Evolutionary conservation across 2,797 vertebrate species (phyloP).

Genomic region (Lithobates pipiens): DNA sequence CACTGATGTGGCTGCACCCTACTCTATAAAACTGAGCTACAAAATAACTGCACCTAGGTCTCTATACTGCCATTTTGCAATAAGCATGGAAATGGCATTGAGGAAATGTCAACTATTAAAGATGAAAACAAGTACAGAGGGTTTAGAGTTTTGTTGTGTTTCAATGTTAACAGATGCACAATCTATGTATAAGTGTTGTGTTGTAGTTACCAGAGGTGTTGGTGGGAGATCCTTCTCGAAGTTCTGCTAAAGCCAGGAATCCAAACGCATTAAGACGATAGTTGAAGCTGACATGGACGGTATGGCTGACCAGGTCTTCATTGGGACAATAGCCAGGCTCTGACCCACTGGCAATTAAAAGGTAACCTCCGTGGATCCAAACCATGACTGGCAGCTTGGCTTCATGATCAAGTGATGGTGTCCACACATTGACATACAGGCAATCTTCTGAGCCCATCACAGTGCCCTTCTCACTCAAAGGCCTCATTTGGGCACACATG

Average conservation of each 20-base stretch:
- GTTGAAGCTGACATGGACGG: constrained; percentile 83
- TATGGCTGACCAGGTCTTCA: constrained; percentile 72
- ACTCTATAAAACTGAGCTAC: too few relatives aligned
- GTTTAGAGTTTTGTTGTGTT: too few relatives aligned
- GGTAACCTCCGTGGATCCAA: constrained; percentile 80
- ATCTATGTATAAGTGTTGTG: background rate
- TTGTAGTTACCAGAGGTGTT: constrained; percentile 77
- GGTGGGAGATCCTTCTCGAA: constrained; percentile 75
- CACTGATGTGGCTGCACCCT: too few relatives aligned
- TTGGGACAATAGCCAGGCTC: constrained; percentile 76
- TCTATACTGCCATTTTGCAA: too few relatives aligned
- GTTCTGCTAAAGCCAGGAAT: constrained; percentile 79
- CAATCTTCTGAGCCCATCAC: constrained; percentile 79
- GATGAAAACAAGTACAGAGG: too few relatives aligned
- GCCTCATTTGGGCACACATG: constrained; percentile 75
- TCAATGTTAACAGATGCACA: too few relatives aligned
- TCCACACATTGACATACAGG: constrained; percentile 81
- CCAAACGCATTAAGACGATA: constrained; percentile 83
- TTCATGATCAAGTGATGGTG: constrained; percentile 69
- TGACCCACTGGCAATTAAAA: constrained; percentile 77
- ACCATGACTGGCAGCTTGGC: constrained; percentile 79
- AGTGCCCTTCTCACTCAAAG: constrained; percentile 60
- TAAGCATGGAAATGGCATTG: too few relatives aligned
- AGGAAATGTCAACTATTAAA: too few relatives aligned
- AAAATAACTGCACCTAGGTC: too few relatives aligned